These are phyloP conservation scores for Lepetodrilus schrolli DNA, from an alignment of 2,888 invertebrate genomes.

Conservation along the genomic window DNA sequence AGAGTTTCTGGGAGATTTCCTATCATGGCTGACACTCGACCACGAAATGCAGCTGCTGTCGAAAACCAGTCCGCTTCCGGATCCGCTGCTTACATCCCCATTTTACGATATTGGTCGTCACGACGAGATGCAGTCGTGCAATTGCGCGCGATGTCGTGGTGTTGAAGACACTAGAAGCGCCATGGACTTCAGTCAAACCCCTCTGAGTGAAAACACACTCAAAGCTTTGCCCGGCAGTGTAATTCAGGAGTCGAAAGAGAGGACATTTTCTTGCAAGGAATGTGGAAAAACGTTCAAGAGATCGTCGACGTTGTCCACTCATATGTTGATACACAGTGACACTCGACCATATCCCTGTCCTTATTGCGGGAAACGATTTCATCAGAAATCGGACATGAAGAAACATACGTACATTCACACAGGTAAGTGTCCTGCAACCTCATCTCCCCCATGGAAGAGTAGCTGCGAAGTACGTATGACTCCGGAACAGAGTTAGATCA, in stretches of 20 bases:
- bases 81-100: background rate
- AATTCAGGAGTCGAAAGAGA: constrained; percentile 45
- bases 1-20: constrained; percentile 47
- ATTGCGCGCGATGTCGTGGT: background rate
- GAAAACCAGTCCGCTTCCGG: constrained; percentile 8
- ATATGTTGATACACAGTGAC: constrained; percentile 96
- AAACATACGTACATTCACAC: constrained; percentile 98
- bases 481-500: too few relatives aligned
- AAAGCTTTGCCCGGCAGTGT: background rate
- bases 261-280: constrained; percentile 87
- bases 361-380: constrained; percentile 98
- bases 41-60: constrained; percentile 34
- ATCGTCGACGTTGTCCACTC: constrained; percentile 96
- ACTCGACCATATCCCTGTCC: constrained; percentile 97
- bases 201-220: background rate
- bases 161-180: background rate
- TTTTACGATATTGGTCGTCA: background rate
- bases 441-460: too few relatives aligned
- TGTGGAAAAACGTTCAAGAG: constrained; percentile 97
- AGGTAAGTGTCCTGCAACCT: constrained; percentile 82
- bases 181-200: background rate
- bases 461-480: background rate
- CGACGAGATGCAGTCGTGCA: background rate
- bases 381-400: constrained; percentile 99
- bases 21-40: constrained; percentile 49